Evolutionary conservation across 1,140 invertebrate genomes (phyloP), one percentile per base, ranked within the genome.

Genomic region (Mya arenaria): DNA sequence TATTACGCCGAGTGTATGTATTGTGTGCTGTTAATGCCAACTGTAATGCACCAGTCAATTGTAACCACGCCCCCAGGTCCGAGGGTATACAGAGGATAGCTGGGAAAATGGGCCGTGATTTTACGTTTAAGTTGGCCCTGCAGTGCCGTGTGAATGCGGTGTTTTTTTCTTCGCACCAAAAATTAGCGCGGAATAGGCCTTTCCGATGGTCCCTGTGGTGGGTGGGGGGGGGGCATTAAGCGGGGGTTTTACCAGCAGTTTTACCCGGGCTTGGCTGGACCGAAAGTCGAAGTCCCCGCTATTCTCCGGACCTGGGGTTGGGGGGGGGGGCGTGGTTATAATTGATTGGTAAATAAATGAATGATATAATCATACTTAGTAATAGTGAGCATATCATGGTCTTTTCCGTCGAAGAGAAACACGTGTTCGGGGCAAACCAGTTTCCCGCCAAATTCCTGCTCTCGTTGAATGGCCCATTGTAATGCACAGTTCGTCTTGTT

Each of bases 401-500:
- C 83, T 19, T 71, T 68, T 13, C 85, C 87, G 30, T 79, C 72
- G 37, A 88, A 86, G 15, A 90, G 55, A 68, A 89, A 90, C 3
- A 81, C 82, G 30, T 87, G 86, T 28, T 90, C 89, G 6, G 89
- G 89, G 48, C 89, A 89, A n/a, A 79, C 81, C 13, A 88, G 71
- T 41, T 81, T 82, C 28, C 85, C 84, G 39, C 85, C 83, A 84
- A 86, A 90, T 41, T 88, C 56, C 30, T 86, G 80, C 83, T 90
- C 89, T 69, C 88, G 88, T 28, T 90, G 85, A 36, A 87, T 90
- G 1, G 89, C 87, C 89, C 89, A 90, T 66, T 90, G 86, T 19
- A 90, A 72, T n/a, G 87, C 87, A 73, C 89, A 90, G 19, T 86
- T 86, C 3, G 89, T 90, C 56, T 90, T 90, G 80, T 90, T 90